Evolutionary conservation across 2,113 vertebrate genomes (phyloP).

Genomic region (Neogobius melanostomus): DNA sequence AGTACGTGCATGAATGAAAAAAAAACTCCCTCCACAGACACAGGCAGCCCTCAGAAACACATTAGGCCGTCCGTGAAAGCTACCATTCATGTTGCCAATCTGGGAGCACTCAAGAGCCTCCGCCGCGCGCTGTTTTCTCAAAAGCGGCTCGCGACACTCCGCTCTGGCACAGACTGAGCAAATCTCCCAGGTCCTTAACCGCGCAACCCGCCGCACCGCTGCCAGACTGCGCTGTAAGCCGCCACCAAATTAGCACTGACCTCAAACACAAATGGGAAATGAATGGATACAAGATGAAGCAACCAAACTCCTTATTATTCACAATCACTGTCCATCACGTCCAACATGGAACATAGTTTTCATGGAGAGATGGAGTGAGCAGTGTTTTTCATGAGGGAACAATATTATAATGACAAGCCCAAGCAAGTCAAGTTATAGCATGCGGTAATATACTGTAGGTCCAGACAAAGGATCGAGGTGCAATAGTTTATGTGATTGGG

Average conservation of each 20-base stretch:
- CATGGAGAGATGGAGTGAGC: background rate
- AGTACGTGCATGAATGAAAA: conserved; percentile 11
- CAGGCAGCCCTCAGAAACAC: conserved; percentile 41
- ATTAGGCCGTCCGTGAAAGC: conserved; percentile 65
- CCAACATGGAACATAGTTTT: background rate
- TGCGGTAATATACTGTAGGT: too few species aligned
- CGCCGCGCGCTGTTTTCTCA: conserved; percentile 68
- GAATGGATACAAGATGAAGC: conserved; percentile 14
- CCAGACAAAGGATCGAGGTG: too few species aligned
- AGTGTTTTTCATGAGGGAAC: background rate
- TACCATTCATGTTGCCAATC: conserved; percentile 69
- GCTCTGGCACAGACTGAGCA: conserved; percentile 58
- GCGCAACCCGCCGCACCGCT: conserved; percentile 34
- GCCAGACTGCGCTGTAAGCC: conserved; percentile 32
- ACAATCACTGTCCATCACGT: background rate
- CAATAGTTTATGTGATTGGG: too few species aligned
- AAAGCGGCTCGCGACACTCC: conserved; percentile 54
- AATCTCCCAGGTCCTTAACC: conserved; percentile 56
- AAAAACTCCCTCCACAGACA: conserved; percentile 14
- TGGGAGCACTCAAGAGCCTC: conserved; percentile 68
- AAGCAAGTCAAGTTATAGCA: too few species aligned
- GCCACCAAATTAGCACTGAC: conserved; percentile 37
- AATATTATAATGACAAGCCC: background rate
- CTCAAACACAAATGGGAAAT: conserved; percentile 34
- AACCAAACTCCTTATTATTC: background rate